phyloP scores from a whole-genome alignment of 2,113 vertebrate genomes.

The Dasypus novemcinctus region DNA sequence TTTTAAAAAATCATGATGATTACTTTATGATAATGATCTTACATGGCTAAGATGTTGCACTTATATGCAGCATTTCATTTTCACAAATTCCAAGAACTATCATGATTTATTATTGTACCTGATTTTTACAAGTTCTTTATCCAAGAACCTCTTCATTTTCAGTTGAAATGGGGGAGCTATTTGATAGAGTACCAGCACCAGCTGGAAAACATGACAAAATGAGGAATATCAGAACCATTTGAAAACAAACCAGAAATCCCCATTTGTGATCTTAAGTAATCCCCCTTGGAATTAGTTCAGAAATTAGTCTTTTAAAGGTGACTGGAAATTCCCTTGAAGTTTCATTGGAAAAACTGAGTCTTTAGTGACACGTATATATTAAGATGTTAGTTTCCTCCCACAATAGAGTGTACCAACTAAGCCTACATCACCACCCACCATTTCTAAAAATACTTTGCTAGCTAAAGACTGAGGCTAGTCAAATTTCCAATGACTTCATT shows the following conservation, averaged over 20 bases:
- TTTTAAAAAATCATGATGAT: conserved; percentile 67
- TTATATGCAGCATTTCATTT: conserved; percentile 69
- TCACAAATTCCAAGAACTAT: conserved; percentile 69
- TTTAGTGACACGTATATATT: neutral
- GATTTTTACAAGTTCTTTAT: conserved; percentile 64
- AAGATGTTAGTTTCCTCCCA: neutral
- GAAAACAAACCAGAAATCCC: conserved; percentile 47
- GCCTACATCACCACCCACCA: neutral
- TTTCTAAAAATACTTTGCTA: conserved; percentile 18
- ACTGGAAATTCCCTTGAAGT: neutral
- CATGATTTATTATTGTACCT: conserved; percentile 70
- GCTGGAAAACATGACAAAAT: conserved; percentile 55
- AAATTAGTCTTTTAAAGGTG: conserved; percentile 25
- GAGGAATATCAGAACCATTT: conserved; percentile 24
- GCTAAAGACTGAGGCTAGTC: neutral
- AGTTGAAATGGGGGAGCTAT: conserved; percentile 32
- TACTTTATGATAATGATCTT: conserved; percentile 74
- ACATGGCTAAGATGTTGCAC: conserved; percentile 59
- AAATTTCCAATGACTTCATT: conserved; percentile 1
- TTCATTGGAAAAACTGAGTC: conserved; percentile 33
- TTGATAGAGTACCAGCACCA: conserved; percentile 45
- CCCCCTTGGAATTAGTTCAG: neutral
- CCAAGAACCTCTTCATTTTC: conserved; percentile 63
- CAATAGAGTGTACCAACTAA: neutral
- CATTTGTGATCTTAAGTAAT: conserved; percentile 36